A percentile compares a stretch with the other conserved stretches of the same genome.
Conservation (phyloP, 2,113 vertebrate species). For the Myxocyprinus asiaticus region DNA sequence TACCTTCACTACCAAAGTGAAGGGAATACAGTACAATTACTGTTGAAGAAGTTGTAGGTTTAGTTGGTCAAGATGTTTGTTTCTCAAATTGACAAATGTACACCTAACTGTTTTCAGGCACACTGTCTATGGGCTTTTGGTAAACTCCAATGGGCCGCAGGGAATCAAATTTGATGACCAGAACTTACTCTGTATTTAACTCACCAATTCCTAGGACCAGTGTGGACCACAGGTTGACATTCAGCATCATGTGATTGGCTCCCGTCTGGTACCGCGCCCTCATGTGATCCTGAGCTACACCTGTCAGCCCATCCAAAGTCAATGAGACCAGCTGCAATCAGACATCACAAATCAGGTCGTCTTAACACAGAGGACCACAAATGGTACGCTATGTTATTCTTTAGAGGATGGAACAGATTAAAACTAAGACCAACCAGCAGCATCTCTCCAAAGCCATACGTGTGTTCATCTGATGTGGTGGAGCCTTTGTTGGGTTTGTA, state of each 20-base stretch:
- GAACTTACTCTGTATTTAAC: too few species aligned
- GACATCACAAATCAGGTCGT: background rate
- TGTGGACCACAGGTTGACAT: conserved; percentile 94
- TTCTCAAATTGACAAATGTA: too few species aligned
- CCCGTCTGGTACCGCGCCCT: conserved; percentile 87
- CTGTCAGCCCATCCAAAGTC: conserved; percentile 93
- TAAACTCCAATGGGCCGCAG: too few species aligned
- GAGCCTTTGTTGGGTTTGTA: conserved; percentile 89
- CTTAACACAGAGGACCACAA: background rate
- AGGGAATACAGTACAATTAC: too few species aligned
- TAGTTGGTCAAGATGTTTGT: too few species aligned
- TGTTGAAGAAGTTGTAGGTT: too few species aligned
- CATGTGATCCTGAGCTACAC: conserved; percentile 97
- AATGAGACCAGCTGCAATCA: conserved; percentile 83
- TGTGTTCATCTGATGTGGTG: conserved; percentile 72
- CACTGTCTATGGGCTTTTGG: too few species aligned
- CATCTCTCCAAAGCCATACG: conserved; percentile 90
- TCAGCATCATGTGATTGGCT: conserved; percentile 97
- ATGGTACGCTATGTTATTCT: background rate
- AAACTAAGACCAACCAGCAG: conserved; percentile 79
- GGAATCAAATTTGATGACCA: too few species aligned
- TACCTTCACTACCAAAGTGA: too few species aligned
- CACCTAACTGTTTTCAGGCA: too few species aligned
- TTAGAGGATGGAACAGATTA: conserved; percentile 30
- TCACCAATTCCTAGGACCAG: conserved; percentile 88